Conservation (phyloP, 2,113 vertebrate species). For the Elachura formosa region DNA sequence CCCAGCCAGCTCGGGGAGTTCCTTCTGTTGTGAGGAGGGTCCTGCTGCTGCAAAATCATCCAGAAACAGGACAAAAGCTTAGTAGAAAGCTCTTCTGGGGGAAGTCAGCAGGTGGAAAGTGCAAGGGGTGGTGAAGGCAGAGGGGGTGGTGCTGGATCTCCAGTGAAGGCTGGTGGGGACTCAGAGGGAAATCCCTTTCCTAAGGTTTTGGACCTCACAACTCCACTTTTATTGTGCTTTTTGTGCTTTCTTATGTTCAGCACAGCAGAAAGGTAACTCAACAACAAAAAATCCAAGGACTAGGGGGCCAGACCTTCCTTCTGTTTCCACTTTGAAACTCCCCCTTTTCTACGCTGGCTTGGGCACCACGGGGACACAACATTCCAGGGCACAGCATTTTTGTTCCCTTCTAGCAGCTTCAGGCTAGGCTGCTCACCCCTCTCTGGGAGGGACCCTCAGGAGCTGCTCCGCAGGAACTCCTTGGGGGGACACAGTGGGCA, state of each 20-base stretch:
- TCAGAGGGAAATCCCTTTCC: background rate
- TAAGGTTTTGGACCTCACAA: background rate
- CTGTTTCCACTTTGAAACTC: background rate
- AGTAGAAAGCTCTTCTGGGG: background rate
- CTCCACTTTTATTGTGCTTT: background rate
- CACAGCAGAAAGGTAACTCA: background rate
- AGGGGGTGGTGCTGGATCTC: background rate
- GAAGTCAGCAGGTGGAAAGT: background rate
- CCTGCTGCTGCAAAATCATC: background rate
- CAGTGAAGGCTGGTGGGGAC: background rate
- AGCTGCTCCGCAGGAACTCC: accelerated
- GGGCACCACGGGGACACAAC: background rate
- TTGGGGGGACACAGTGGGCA: accelerated
- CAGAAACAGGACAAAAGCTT: background rate
- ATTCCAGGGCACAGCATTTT: background rate
- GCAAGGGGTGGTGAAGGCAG: background rate
- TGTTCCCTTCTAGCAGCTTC: background rate
- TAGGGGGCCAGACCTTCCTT: background rate
- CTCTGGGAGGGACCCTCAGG: accelerated
- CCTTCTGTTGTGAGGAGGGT: accelerated
- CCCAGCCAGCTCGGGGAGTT: accelerated
- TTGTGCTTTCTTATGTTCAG: background rate
- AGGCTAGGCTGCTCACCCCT: background rate
- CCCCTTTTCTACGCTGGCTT: accelerated
- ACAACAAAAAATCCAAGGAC: background rate